These are phyloP conservation scores for Macaria liturata DNA, from an alignment of 2,888 invertebrate species.

Conservation along the genomic window DNA sequence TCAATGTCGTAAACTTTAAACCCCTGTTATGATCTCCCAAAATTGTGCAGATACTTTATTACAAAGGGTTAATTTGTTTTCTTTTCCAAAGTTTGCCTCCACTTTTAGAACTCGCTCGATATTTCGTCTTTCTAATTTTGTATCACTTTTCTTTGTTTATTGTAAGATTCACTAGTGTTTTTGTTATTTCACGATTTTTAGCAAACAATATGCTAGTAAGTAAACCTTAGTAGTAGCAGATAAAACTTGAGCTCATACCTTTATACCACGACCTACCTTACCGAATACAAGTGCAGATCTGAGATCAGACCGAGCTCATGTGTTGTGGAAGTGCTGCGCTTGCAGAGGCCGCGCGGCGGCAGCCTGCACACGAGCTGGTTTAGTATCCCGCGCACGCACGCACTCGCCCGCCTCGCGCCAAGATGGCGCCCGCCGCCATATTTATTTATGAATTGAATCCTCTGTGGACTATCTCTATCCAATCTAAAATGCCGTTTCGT, in stretches of 20 bases:
- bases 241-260: no score
- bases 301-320: constrained; percentile 12
- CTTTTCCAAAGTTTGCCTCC: constrained; percentile 9
- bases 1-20: constrained; percentile 18
- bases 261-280: constrained; percentile 20
- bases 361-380: constrained; percentile 33
- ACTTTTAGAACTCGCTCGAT: constrained; percentile 6
- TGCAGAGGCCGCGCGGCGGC: constrained; percentile 3
- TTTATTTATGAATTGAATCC: constrained; percentile 62
- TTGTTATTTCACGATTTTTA: no score
- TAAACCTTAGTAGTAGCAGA: no score
- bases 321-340: constrained; percentile 20
- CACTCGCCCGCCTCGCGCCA: constrained; percentile 42
- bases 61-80: constrained; percentile 18
- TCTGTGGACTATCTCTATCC: constrained; percentile 48
- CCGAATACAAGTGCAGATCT: constrained; percentile 7
- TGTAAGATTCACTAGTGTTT: no score
- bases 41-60: constrained; percentile 17
- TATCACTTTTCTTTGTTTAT: no score
- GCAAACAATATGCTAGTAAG: no score
- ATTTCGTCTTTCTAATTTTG: neutral
- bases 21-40: constrained; percentile 14
- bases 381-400: constrained; percentile 57
- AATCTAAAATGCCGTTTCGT: constrained; percentile 44
- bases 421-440: constrained; percentile 55